Evolutionary conservation across 2,797 vertebrate species (phyloP), one percentile per base, ranked within the genome.

Genomic region (Phalanger gymnotis): DNA sequence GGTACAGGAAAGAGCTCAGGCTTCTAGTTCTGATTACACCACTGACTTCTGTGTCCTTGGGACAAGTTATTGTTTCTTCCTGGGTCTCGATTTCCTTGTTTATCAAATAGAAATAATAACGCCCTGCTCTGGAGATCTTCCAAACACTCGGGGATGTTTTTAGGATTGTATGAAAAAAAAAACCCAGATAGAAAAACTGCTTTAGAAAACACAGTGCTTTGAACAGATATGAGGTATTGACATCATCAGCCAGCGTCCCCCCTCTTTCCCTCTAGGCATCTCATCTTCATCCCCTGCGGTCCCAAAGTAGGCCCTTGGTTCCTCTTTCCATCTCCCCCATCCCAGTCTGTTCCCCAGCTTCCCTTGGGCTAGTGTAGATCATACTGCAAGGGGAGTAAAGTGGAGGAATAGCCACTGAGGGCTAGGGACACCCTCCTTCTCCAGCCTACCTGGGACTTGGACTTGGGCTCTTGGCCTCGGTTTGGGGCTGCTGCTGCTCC

Each of bases 361-460:
- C 40, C 40, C 40, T 87, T 87, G 40, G 22, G 9, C 73, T 47
- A 27, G 22, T 40, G 19, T 40, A 40, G 66, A 81, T 81, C 19
- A 22, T 40, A 6, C 66, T 40, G 19, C 7, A 47, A 27, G 40
- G 19, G 40, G 40, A 47, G 27, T 27, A 3, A 22, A 9, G 25
- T 27, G 40, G 73, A 40, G 66, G 40, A 47, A 27, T 40, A 87
- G 73, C 22, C 22, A 51, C 25, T 47, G n/a, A 81, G 14, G 61
- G 14, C 1, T 66, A n/a, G 61, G 34, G 40, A 47, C 73, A 3
- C 40, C 3, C 0, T 47, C 40, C 47, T 22, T 25, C 66, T 19
- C 66, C 31, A 87, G 6, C 73, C 73, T 87, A 98, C 98, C 98
- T 98, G 98, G 91, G 97, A 47, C 40, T 98, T 98, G 91, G 97